Base-by-base conservation (phyloP, 2,113 vertebrate genomes). In the Clarias macrocephalus region DNA sequence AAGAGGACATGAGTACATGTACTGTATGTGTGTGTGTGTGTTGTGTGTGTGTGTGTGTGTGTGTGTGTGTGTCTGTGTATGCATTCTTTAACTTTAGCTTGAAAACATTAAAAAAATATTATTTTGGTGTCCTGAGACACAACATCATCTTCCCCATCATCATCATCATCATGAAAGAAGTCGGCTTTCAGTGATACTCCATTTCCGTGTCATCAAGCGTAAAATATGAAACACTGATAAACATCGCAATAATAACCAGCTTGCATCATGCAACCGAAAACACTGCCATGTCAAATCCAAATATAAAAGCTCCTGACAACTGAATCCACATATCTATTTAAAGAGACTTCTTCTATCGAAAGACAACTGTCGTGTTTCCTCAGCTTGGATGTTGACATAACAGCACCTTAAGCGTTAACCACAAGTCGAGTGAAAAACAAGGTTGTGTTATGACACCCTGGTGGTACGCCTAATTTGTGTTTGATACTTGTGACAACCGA, bases 161-260 rank as follows among this genome's bases (percentile, higher is more conserved):
- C 21, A 19, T 11, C 28, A 42, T 25, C 21, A 9, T 72, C 10
- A 21, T 23, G 65, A 85, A 77, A 11, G 23, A 57, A 56, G 19
- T 80, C 65, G 33, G 42, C 2, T n/a, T 56, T 80, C 65, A 77
- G 23, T 30, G 77, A 68, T n/a, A 28, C 81, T 3, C 19, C 42
- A 16, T 70, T 52, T 83, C 15, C 42, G 66, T 76, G 80, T 80
- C 85, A 57, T 3, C 30, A 66, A 84, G 82, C 75, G 10, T 84
- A 54, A 75, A 37, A 30, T 73, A 89, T 87, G 81, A 33, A 65
- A 73, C 11, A 42, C 12, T 73, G 73, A 25, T 82, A 30, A 75
- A 63, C 84, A 52, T 85, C 84, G 65, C 21, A 52, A 56, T 9
- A 66, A 21, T 13, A 79, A 30, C 73, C 23, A n/a, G 48, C 5